phyloP scores from a whole-genome alignment of 2,888 invertebrate genomes.

The Drosophila peninsularis region DNA sequence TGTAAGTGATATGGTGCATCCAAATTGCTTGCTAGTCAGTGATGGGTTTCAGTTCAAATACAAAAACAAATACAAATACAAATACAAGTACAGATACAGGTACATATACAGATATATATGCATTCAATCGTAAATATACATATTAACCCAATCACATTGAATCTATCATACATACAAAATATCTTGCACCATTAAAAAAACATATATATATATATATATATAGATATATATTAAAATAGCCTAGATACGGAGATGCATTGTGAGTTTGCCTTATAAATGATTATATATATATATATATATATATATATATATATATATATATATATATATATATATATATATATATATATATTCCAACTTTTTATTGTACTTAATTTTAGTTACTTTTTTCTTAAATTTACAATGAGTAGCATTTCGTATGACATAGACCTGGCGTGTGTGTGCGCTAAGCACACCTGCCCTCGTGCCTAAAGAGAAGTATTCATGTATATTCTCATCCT shows the following conservation, averaged over 20 bases:
- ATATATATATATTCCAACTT: neutral
- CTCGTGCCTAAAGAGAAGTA: slow-evolving; percentile 2
- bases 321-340: no score
- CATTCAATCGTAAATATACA: neutral
- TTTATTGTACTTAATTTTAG: slow-evolving; percentile 14
- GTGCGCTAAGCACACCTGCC: slow-evolving; percentile 2
- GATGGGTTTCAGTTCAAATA: neutral
- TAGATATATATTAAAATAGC: neutral
- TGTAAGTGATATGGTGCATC: slow-evolving; percentile 4
- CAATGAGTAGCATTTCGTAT: slow-evolving; percentile 15
- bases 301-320: no score
- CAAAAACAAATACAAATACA: neutral
- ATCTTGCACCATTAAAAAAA: slow-evolving; percentile 19
- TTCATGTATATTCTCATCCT: neutral
- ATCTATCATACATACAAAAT: slow-evolving; percentile 6
- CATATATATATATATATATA: neutral
- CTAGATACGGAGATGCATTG: slow-evolving; percentile 26
- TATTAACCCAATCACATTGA: neutral
- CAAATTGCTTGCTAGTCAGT: neutral
- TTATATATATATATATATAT: neutral
- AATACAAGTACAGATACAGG: no score
- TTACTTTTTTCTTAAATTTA: slow-evolving; percentile 18
- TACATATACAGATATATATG: neutral
- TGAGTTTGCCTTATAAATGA: slow-evolving; percentile 14
- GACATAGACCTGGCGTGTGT: neutral